Base-by-base conservation (phyloP, 2,113 vertebrate genomes). In the Gadus macrocephalus region DNA sequence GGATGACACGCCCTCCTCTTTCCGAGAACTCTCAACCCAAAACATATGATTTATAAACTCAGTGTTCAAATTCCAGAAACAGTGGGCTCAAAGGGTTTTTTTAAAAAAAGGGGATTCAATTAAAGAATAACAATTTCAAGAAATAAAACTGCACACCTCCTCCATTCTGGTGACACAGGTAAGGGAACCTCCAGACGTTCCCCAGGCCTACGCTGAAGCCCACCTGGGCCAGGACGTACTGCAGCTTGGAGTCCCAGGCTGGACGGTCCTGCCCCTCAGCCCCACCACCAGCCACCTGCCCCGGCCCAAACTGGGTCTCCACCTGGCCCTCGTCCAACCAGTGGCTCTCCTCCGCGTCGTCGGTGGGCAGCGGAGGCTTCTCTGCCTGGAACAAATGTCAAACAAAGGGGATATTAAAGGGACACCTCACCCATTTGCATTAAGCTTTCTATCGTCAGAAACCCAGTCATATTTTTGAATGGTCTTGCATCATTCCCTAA, bases 91-190 rank as follows among this genome's bases (percentile, higher is more conserved):
- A 25, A 25, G 25, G 25, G 25, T 2, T 25, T 3, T 25, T 25
- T 25, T 20, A 20, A 20, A 25, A 25, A 25, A 35, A 35, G 31
- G 4, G 31, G 31, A 35, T 35, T 35, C 15, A 15, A 53, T 53
- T 53, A 53, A 55, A 55, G 9, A 55, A 55, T 5, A 55, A 55
- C 5, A 35, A 35, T 35, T 35, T 5, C 31, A 5, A 35, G n/a
- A 58, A 58, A 17, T 58, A 58, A 58, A 16, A 16, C 61, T 15
- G 79, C 91, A 91, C 86, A 98, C 97, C 97, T 87, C 97, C 97
- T 86, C 97, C 97, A 0, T 99, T 99, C 89, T 99, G 96, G 88
- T 99, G 97, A 82, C 97, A 99, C 38, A 99, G 92, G 86, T 99
- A 99, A 0, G 96, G 97, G 83, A 99, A 99, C 76, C 96, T 92